phyloP scores from a whole-genome alignment of 2,113 vertebrate genomes.

The Cebus imitator region DNA sequence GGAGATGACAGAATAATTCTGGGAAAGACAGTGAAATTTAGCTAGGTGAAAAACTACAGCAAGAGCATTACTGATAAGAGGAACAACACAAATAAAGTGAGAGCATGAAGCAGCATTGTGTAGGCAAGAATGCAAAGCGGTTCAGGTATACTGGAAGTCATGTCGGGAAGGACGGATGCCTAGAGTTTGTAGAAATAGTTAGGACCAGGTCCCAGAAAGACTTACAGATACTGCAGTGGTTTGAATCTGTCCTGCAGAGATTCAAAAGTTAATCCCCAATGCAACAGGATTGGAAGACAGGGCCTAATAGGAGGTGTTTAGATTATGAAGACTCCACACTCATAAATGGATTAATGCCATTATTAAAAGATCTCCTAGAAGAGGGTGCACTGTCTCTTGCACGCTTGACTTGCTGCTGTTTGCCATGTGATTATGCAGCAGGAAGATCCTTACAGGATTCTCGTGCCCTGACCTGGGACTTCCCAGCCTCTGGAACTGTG shows the following conservation, averaged over 20 bases:
- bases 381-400: background rate
- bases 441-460: background rate
- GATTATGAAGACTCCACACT: too few relatives aligned
- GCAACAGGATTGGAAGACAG: background rate
- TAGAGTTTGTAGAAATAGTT: background rate
- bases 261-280: background rate
- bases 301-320: too few relatives aligned
- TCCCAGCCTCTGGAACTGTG: too few relatives aligned
- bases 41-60: background rate
- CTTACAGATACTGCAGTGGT: background rate
- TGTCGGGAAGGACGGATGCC: rapidly evolving
- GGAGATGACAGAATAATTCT: background rate
- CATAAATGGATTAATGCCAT: too few relatives aligned
- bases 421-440: background rate
- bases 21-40: background rate
- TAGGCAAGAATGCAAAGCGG: background rate
- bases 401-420: background rate
- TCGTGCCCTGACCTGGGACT: too few relatives aligned
- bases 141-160: background rate
- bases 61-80: background rate
- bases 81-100: background rate
- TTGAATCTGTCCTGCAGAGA: background rate
- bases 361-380: background rate
- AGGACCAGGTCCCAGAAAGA: background rate
- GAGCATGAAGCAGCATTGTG: background rate